phyloP scores from a whole-genome alignment of 2,888 invertebrate species.

The Myopa testacea region DNA sequence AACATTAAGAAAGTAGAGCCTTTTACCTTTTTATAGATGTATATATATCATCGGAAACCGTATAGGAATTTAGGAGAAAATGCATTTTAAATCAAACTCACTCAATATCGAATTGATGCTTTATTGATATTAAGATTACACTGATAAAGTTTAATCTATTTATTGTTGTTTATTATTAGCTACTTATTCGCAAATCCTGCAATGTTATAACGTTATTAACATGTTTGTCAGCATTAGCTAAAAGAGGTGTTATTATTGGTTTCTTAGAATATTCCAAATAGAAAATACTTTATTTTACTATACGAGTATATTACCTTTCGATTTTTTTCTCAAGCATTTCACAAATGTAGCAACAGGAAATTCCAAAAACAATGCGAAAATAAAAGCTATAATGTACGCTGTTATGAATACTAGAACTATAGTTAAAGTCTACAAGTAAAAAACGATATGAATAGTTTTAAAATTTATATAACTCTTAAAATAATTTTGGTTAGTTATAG shows the following conservation, averaged over 20 bases:
- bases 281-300: neutral
- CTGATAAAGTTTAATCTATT: too few species aligned
- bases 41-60: too few species aligned
- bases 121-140: too few species aligned
- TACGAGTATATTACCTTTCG: constrained; percentile 12
- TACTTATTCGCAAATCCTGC: neutral
- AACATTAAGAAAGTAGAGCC: too few species aligned
- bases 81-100: too few species aligned
- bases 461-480: too few species aligned
- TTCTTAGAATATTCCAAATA: neutral
- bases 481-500: neutral
- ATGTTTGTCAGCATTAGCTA: neutral
- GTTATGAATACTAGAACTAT: constrained; percentile 50
- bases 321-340: neutral
- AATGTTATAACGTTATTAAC: neutral
- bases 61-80: too few species aligned
- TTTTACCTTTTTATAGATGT: too few species aligned
- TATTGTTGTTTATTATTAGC: neutral
- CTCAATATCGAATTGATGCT: too few species aligned
- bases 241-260: neutral
- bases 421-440: constrained; percentile 47
- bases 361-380: constrained; percentile 55
- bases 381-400: constrained; percentile 54
- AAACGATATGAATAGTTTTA: too few species aligned
- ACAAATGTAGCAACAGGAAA: constrained; percentile 51